Conservation (phyloP, 1,140 invertebrate species). For the Apis florea region DNA sequence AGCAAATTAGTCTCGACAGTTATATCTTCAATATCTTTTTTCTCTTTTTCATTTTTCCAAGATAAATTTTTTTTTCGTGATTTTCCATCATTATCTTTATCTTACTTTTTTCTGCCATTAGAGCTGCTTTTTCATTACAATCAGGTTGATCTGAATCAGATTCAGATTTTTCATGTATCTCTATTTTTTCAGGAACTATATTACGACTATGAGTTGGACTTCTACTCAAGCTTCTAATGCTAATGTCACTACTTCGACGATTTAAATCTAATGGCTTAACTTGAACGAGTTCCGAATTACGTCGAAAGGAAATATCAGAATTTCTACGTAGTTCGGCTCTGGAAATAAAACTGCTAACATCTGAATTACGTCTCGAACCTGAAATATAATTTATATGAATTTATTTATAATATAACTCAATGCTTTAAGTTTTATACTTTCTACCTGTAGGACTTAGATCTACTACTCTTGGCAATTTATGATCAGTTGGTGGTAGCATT, state of each 20-base stretch:
- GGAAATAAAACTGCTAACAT: conserved; percentile 64
- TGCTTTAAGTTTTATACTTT: not conserved
- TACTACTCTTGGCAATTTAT: conserved; percentile 68
- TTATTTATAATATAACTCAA: not conserved
- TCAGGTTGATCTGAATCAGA: conserved; percentile 76
- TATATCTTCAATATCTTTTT: conserved; percentile 73
- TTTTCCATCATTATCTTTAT: conserved; percentile 69
- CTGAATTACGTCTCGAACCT: conserved; percentile 74
- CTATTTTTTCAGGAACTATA: conserved; percentile 64
- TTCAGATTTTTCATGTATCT: conserved; percentile 72
- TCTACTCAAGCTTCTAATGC: conserved; percentile 72
- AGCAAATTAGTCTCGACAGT: conserved; percentile 77
- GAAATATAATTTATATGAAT: not conserved
- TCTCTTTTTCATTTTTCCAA: conserved; percentile 73
- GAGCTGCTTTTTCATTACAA: conserved; percentile 73
- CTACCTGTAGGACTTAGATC: conserved; percentile 73
- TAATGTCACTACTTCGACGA: conserved; percentile 74
- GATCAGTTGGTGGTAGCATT: conserved; percentile 61
- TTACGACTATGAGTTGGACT: conserved; percentile 71
- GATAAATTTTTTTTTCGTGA: conserved; percentile 74
- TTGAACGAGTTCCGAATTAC: conserved; percentile 70
- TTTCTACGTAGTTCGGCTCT: conserved; percentile 71
- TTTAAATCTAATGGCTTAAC: conserved; percentile 71
- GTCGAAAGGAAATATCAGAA: conserved; percentile 69
- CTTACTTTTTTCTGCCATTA: conserved; percentile 70